These are phyloP conservation scores for Drosophila kanapiae DNA, from an alignment of 1,140 invertebrate species.

Conservation along the genomic window DNA sequence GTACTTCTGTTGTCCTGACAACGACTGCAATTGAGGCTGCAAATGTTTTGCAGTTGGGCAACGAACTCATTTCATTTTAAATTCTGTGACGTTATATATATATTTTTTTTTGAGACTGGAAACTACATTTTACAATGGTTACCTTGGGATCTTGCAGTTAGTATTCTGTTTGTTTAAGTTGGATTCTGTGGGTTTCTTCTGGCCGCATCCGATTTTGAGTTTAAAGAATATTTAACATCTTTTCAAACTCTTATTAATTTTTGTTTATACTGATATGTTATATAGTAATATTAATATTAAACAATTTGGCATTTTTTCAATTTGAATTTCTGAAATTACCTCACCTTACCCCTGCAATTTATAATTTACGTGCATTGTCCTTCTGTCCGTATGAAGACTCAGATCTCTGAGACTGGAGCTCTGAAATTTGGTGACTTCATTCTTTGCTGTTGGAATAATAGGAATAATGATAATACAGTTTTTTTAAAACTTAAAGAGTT, in stretches of 20 bases:
- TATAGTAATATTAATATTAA: too few species aligned
- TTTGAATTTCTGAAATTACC: too few species aligned
- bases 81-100: conserved; percentile 23
- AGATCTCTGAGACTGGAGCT: too few species aligned
- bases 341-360: too few species aligned
- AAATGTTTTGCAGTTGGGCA: conserved; percentile 26
- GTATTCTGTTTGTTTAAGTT: conserved; percentile 21
- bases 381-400: too few species aligned
- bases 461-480: too few species aligned
- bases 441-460: too few species aligned
- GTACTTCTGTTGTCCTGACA: conserved; percentile 19
- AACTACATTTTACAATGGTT: conserved; percentile 26
- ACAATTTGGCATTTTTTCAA: too few species aligned
- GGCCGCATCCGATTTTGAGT: neutral
- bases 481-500: too few species aligned
- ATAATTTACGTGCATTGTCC: too few species aligned
- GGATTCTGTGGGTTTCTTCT: conserved; percentile 23
- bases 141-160: conserved; percentile 13
- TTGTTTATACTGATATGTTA: neutral
- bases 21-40: conserved; percentile 38
- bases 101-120: conserved; percentile 16
- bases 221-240: neutral
- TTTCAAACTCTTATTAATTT: neutral
- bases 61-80: conserved; percentile 41
- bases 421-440: too few species aligned